Base-by-base conservation (phyloP, 2,113 vertebrate species). In the Craseonycteris thonglongyai region DNA sequence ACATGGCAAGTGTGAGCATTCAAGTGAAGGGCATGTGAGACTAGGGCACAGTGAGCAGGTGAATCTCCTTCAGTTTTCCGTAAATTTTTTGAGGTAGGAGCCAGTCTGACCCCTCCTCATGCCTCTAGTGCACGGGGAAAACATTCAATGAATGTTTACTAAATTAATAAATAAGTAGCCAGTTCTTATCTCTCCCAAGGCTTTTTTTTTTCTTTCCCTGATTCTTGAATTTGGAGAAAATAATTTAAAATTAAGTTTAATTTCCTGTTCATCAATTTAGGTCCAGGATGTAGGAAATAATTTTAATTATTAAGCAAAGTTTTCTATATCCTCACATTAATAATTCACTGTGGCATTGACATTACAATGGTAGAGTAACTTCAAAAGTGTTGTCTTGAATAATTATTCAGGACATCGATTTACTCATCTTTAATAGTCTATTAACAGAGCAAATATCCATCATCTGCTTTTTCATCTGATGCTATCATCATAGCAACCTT, bases 321-420 rank as follows among this genome's bases (percentile, higher is more conserved):
- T 75, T 86, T 47, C 38, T 49, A 18, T 79, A 68, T 88, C 71
- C 7, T 91, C 65, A 92, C 26, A 65, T 24, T 93, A 61, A 68
- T 88, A 71, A 93, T 56, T 51, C 51, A 56, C 33, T 40, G 18
- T 59, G 68, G 54, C 35, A 75, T 4, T 93, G 78, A 66, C 88
- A 65, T 38, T 6, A 69, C 76, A 59, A 26, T 28, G 21, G 33
- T 38, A 81, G 45, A 78, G 49, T 78, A 95, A 88, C 69, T 81
- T 97, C 87, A 93, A 56, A 95, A 80, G 59, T 90, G 51, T 59
- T 79, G 68, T 86, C 65, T 78, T 89, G 49, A n/a, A 63, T 83
- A 93, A 95, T 94, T 91, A 91, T 89, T 95, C 33, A 75, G 56
- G 59, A 81, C 66, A 79, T 94, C 22, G 33, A 38, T 93, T 95